Conservation (phyloP, 1,140 invertebrate species). For the Branchinecta lindahli region DNA sequence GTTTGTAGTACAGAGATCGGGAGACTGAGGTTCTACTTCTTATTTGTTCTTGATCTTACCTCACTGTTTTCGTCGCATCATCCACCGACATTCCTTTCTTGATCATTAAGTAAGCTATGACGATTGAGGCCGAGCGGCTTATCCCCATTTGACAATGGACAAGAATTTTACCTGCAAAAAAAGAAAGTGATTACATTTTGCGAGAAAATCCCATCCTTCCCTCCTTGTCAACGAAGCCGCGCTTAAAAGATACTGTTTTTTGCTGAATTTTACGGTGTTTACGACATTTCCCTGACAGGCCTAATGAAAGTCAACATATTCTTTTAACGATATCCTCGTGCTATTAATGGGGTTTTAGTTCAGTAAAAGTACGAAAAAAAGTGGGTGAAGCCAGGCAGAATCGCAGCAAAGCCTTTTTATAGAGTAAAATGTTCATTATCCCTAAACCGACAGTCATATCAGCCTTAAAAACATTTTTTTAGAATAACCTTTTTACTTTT, state of each 20-base stretch:
- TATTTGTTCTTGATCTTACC: slow-evolving; percentile 30
- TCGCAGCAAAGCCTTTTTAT: too few relatives aligned
- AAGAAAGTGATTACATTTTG: too few relatives aligned
- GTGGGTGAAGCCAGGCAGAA: too few relatives aligned
- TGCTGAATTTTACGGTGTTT: slow-evolving; percentile 16
- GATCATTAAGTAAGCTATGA: slow-evolving; percentile 67
- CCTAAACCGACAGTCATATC: not conserved
- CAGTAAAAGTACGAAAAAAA: slow-evolving; percentile 17
- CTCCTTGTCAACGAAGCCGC: too few relatives aligned
- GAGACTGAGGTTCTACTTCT: slow-evolving; percentile 39
- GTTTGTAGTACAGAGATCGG: not conserved
- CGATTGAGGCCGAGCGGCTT: slow-evolving; percentile 60
- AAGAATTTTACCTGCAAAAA: slow-evolving; percentile 51
- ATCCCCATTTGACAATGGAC: slow-evolving; percentile 68
- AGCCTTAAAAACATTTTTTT: too few relatives aligned
- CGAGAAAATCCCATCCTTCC: too few relatives aligned
- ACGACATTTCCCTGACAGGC: too few relatives aligned
- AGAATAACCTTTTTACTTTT: too few relatives aligned
- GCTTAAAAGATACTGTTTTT: not conserved
- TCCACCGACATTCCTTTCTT: slow-evolving; percentile 54
- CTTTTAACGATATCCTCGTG: too few relatives aligned
- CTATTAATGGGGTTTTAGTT: too few relatives aligned
- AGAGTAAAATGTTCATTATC: too few relatives aligned
- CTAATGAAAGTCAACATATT: too few relatives aligned
- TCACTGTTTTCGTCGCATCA: slow-evolving; percentile 51